These are phyloP conservation scores for Lagorchestes hirsutus DNA, from an alignment of 2,797 vertebrate genomes.

Conservation along the genomic window DNA sequence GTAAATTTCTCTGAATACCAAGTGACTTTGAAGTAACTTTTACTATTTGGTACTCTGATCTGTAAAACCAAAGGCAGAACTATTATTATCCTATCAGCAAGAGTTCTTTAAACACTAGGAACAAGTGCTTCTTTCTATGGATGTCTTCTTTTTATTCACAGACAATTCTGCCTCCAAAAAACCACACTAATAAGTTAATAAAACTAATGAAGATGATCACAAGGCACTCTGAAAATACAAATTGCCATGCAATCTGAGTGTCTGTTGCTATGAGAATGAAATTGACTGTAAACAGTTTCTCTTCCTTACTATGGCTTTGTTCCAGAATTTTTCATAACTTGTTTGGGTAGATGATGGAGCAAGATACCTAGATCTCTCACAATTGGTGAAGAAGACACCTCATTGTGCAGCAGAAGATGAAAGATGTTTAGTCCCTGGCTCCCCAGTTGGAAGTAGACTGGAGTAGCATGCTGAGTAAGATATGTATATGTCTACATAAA, in stretches of 20 bases:
- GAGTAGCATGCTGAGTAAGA: background rate
- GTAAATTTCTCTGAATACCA: constrained; percentile 74
- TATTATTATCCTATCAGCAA: constrained; percentile 72
- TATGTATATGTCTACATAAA: background rate
- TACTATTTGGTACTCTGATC: constrained; percentile 32
- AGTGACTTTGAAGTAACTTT: constrained; percentile 75
- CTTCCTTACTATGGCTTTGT: constrained; percentile 14
- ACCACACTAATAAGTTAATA: constrained; percentile 59
- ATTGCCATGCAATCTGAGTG: constrained; percentile 25
- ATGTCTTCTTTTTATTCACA: constrained; percentile 66
- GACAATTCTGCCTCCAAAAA: constrained; percentile 56
- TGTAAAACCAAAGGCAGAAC: constrained; percentile 44
- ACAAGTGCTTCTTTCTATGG: constrained; percentile 27
- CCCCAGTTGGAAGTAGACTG: background rate
- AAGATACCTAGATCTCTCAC: constrained; percentile 29
- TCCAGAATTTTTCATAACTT: constrained; percentile 16
- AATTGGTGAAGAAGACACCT: background rate
- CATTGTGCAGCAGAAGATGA: background rate
- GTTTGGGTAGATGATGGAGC: constrained; percentile 38
- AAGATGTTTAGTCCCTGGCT: background rate
- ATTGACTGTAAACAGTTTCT: constrained; percentile 13
- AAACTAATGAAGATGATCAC: constrained; percentile 67
- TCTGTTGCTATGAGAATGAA: constrained; percentile 60
- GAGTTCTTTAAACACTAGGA: background rate
- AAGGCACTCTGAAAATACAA: constrained; percentile 56